phyloP scores from a whole-genome alignment of 2,797 vertebrate genomes.

The Caiman crocodilus region DNA sequence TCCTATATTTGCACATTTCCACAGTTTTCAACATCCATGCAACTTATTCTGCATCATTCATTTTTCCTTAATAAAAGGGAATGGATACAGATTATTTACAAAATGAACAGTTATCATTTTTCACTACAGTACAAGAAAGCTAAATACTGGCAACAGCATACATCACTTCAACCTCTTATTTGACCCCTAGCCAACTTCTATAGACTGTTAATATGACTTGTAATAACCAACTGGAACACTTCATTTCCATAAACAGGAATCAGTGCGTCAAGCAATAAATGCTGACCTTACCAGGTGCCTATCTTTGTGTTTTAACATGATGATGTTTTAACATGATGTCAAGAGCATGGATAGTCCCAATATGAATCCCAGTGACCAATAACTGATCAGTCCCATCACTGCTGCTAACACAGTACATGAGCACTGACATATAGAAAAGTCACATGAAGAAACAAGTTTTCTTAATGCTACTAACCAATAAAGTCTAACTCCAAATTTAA shows the following conservation, averaged over 20 bases:
- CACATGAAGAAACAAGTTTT: background rate
- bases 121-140: background rate
- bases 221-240: background rate
- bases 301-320: background rate
- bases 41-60: slow-evolving; percentile 11
- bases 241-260: background rate
- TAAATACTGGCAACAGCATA: background rate
- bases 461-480: background rate
- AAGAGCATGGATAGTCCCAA: background rate
- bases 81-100: slow-evolving; percentile 32
- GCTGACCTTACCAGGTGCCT: no score
- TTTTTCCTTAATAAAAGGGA: slow-evolving; percentile 14
- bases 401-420: background rate
- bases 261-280: background rate
- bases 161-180: background rate
- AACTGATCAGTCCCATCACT: background rate
- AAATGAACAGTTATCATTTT: slow-evolving; percentile 12
- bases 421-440: background rate
- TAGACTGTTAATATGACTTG: background rate
- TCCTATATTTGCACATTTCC: slow-evolving; percentile 32
- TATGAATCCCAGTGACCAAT: background rate
- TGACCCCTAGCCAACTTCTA: background rate
- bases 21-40: slow-evolving; percentile 22
- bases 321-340: background rate
- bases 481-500: background rate